phyloP scores from a whole-genome alignment of 2,797 vertebrate species.

The Nothura maculosa region DNA sequence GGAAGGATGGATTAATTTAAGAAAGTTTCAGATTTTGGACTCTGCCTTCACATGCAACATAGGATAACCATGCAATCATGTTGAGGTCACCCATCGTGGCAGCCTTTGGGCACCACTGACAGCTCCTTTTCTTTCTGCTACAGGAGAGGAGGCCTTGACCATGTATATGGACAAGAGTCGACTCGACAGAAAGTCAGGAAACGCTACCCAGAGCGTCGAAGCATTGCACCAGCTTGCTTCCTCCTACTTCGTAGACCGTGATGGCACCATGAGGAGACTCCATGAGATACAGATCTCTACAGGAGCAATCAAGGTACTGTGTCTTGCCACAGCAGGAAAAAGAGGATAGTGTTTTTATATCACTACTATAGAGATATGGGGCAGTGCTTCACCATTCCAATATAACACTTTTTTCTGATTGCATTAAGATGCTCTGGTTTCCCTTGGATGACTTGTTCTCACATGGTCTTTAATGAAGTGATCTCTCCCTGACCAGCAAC shows the following conservation, averaged over 20 bases:
- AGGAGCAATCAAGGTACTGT: constrained; percentile 95
- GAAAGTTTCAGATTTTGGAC: accelerated
- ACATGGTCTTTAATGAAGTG: neutral
- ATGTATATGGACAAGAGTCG: constrained; percentile 99
- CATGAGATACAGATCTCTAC: constrained; percentile 99
- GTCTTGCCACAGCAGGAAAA: neutral
- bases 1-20: neutral
- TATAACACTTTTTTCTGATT: neutral
- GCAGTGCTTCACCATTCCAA: neutral
- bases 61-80: neutral
- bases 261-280: constrained; percentile 97
- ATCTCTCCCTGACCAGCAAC: neutral
- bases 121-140: neutral
- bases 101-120: neutral
- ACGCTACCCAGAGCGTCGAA: constrained; percentile 95
- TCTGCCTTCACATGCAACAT: neutral
- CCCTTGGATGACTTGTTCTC: neutral
- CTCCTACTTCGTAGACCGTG: constrained; percentile 98
- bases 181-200: constrained; percentile 94
- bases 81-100: neutral
- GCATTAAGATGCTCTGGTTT: neutral
- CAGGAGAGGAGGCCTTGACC: constrained; percentile 98
- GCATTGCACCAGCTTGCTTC: constrained; percentile 98
- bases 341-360: accelerated
- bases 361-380: neutral